These are phyloP conservation scores for Oxyteleia sp. DNA, from an alignment of 2,888 invertebrate species.

Conservation along the genomic window DNA sequence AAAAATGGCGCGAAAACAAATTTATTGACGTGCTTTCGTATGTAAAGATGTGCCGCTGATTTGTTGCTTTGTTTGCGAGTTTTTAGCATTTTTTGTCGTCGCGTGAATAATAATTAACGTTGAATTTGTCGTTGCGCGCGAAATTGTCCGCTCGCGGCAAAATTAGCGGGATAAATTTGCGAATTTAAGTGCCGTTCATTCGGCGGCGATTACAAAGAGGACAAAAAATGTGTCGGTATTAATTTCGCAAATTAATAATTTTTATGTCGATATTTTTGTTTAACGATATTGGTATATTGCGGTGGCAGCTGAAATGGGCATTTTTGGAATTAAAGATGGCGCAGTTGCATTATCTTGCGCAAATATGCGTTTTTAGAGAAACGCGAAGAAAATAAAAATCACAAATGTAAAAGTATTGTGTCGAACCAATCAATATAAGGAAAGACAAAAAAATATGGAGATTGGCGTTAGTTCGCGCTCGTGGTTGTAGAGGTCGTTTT, in stretches of 20 bases:
- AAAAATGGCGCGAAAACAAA: constrained; percentile 74
- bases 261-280: constrained; percentile 28
- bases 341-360: constrained; percentile 25
- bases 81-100: constrained; percentile 18
- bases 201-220: constrained; percentile 37
- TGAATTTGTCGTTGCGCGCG: not conserved
- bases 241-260: constrained; percentile 65
- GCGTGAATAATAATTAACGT: constrained; percentile 15
- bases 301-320: constrained; percentile 11
- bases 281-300: constrained; percentile 13
- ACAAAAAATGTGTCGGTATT: constrained; percentile 45
- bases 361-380: constrained; percentile 23
- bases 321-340: constrained; percentile 22
- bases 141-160: not conserved
- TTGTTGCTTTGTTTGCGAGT: constrained; percentile 34
- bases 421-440: constrained; percentile 71
- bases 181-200: constrained; percentile 56
- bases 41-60: constrained; percentile 27
- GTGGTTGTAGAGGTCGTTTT: constrained; percentile 20
- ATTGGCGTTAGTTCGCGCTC: constrained; percentile 2
- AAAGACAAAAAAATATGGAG: constrained; percentile 64
- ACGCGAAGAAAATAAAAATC: constrained; percentile 55
- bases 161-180: constrained; percentile 15
- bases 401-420: constrained; percentile 65
- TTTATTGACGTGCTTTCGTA: constrained; percentile 71